Evolutionary conservation across 2,797 vertebrate genomes (phyloP), one percentile per base, ranked within the genome.

Genomic region (Arrhamphus sclerolepis): DNA sequence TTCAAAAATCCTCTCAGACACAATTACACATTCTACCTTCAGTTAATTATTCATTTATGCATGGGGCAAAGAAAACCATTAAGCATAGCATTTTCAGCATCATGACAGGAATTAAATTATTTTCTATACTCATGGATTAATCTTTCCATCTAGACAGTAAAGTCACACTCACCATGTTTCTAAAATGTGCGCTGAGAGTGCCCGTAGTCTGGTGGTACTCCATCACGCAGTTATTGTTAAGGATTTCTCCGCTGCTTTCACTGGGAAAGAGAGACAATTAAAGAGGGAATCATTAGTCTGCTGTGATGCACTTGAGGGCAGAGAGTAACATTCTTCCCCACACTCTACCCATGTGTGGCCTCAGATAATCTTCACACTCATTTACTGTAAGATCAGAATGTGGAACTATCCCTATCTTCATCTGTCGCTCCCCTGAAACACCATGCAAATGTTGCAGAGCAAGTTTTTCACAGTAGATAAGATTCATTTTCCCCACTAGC

Each of bases 221-320:
- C 97, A 98, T 98, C 50, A 98, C 97, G 0, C 97, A 98, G 88
- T 95, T 98, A 80, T 98, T 99, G 89, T 98, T 98, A 61, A 98
- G 87, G 83, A 99, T 98, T 81, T 99, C 97, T 1, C 97, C 97
- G 0, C 97, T 98, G 89, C 94, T 97, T 73, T 98, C 97, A 24
- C 97, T 98, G 90, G 41, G 77, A 0, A 0, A 54, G 43, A 81
- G 48, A 77, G 47, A 47, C 31, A 50, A 62, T 59, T 19, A 54
- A 31, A 0, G 39, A 48, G 21, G 2, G 29, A 74, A 47, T 73
- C 46, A 56, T 58, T 79, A 58, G 68, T 21, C 46, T 18, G 28
- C n/a, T 50, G 31, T 46, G 43, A 58, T n/a, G 6, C 52, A 64
- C 50, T 49, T 1, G 1, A 47, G 43, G 39, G 53, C 43, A 13